These are phyloP conservation scores for Parasteatoda lunata DNA, from an alignment of 2,888 invertebrate species.

Conservation along the genomic window DNA sequence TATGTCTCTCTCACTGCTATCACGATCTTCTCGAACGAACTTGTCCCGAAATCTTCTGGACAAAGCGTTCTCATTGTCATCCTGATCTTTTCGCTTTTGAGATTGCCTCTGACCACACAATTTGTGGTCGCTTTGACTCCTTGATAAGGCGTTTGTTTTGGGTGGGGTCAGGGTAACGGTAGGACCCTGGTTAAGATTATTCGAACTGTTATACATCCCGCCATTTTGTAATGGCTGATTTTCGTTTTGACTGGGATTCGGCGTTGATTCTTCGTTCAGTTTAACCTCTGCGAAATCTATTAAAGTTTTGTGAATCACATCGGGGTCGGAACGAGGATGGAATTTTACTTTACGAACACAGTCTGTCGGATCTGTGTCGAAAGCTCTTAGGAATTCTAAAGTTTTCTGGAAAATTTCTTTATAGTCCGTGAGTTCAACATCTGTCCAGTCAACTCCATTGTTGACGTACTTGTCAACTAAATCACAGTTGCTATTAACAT, in stretches of 20 bases:
- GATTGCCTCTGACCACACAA: conserved; percentile 82
- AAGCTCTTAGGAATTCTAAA: conserved; percentile 93
- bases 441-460: conserved; percentile 70
- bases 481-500: conserved; percentile 97
- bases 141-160: conserved; percentile 81
- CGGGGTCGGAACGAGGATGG: conserved; percentile 94
- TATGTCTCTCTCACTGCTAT: conserved; percentile 52
- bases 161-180: conserved; percentile 59
- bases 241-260: conserved; percentile 11
- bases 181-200: conserved; percentile 28
- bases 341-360: conserved; percentile 83
- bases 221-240: conserved; percentile 77
- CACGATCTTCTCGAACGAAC: conserved; percentile 40
- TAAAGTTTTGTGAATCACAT: conserved; percentile 90
- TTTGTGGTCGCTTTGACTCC: conserved; percentile 94
- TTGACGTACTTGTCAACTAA: conserved; percentile 90
- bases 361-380: conserved; percentile 92
- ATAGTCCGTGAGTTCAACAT: conserved; percentile 80
- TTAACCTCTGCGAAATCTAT: conserved; percentile 92
- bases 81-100: conserved; percentile 36
- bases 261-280: conserved; percentile 81
- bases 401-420: conserved; percentile 97
- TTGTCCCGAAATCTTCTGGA: conserved; percentile 42
- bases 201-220: conserved; percentile 25
- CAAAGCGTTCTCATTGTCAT: conserved; percentile 15